Percentiles rank a stretch among this genome's conserved stretches.
phyloP scores from a whole-genome alignment of 2,888 invertebrate species.

The Odontothrips loti region DNA sequence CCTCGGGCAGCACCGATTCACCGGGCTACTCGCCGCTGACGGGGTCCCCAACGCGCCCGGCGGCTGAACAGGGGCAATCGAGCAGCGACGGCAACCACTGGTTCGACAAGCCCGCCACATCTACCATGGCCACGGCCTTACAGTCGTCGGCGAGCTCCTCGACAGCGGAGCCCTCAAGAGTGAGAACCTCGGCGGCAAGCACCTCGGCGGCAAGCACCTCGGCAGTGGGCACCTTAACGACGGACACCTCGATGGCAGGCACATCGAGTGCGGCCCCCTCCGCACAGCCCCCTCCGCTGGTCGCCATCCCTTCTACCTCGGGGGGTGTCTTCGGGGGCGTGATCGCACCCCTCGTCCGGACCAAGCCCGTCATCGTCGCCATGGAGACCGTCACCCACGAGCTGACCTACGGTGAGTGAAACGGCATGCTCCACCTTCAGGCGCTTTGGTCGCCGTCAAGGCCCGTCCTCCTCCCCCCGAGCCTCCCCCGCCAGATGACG shows the following conservation, averaged over 20 bases:
- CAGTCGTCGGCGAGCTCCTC: not conserved
- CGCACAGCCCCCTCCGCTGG: not conserved
- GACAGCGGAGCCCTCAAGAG: too few relatives aligned
- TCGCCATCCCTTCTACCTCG: not conserved
- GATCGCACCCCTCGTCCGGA: not conserved
- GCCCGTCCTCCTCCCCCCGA: not conserved
- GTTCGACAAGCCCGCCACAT: not conserved
- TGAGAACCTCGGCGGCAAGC: not conserved
- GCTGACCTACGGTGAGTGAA: conserved; percentile 54
- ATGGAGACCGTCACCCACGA: conserved; percentile 54
- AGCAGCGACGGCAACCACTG: not conserved
- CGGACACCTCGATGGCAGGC: not conserved
- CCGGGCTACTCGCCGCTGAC: too few relatives aligned
- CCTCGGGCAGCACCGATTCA: too few relatives aligned
- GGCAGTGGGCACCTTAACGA: not conserved
- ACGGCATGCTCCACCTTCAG: conserved; percentile 34
- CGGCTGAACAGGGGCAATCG: not conserved
- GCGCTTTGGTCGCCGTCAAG: not conserved
- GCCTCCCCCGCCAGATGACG: not conserved
- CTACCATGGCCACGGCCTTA: not conserved
- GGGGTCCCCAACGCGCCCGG: too few relatives aligned
- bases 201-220: not conserved
- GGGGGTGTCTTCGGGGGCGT: not conserved
- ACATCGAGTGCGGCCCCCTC: not conserved
- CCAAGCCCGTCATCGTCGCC: conserved; percentile 36